Percentiles rank a stretch among this genome's conserved stretches.
phyloP scores from a whole-genome alignment of 2,113 vertebrate genomes.

The Solea solea region DNA sequence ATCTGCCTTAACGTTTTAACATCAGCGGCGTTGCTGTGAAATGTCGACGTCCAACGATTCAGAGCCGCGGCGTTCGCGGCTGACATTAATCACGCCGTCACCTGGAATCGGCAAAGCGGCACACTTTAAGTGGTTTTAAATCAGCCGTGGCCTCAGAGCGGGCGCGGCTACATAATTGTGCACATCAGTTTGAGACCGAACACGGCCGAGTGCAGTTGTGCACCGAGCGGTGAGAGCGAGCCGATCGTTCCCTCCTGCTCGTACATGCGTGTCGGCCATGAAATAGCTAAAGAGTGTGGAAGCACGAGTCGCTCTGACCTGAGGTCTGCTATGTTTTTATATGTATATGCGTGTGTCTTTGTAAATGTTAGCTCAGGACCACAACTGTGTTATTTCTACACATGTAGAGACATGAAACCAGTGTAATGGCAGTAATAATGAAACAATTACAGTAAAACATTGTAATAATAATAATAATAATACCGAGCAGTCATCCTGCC shows the following conservation, averaged over 20 bases:
- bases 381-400: conserved; percentile 29
- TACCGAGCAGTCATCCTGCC: conserved; percentile 14
- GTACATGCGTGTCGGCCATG: conserved; percentile 13
- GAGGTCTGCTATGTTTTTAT: conserved; percentile 14
- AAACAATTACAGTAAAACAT: conserved; percentile 39
- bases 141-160: conserved; percentile 36
- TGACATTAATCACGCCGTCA: conserved; percentile 53
- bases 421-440: conserved; percentile 43
- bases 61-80: neutral
- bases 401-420: conserved; percentile 31
- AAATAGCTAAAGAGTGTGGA: conserved; percentile 17
- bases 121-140: conserved; percentile 43
- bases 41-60: neutral
- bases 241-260: conserved; percentile 9
- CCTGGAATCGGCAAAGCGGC: conserved; percentile 38
- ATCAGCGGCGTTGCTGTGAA: neutral
- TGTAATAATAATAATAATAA: conserved; percentile 31
- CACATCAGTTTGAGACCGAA: conserved; percentile 22
- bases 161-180: conserved; percentile 26
- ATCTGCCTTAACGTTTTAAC: too few species aligned
- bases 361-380: conserved; percentile 3
- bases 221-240: neutral
- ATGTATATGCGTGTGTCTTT: conserved; percentile 9
- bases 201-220: conserved; percentile 9
- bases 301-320: conserved; percentile 34